Evolutionary conservation across 1,140 invertebrate species (phyloP), one percentile per base, ranked within the genome.

Genomic region (Calycopis cecrops): DNA sequence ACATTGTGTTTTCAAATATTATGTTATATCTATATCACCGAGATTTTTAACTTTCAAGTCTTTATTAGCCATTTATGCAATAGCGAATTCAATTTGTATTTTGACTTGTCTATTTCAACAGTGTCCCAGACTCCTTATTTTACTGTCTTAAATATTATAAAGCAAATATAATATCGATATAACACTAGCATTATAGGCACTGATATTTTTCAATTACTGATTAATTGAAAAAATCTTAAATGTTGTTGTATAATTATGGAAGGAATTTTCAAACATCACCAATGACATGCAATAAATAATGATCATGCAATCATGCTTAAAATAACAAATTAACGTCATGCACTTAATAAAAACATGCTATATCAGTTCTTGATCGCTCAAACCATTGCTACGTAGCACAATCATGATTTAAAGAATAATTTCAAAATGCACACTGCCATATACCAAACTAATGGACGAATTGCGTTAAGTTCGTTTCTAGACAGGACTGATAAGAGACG

Each of bases 281-380:
- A 9, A 49, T 48, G 17, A 16, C 53, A 51, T 50, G 48, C 48
- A 48, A 50, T 35, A 49, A 50, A 50, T 34, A 50, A 16, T 40
- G n/a, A 55, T 37, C 51, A 57, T 59, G 57, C 54, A 55, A 37
- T 34, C 54, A 57, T 60, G 50, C 52, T 55, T 17, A 48, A 64
- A 16, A 50, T 55, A 53, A 51, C 59, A 42, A 35, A 60, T 52
- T 51, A 57, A 52, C 56, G 10, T 62, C 48, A 70, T 62, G 57
- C 54, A 53, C 28, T n/a, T 33, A 34, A 50, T 35, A 50, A 28
- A 34, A 28, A 53, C 55, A 62, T 57, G 60, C 60, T 35, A 51
- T 12, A 52, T 63, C 7, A 56, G 64, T 69, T 75, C 75, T 80
- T 78, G 77, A 80, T 80, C 77, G 73, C 75, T 76, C 60, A 62